Base-by-base conservation (phyloP, 35 echinoderm and acorn worm species). In the Ophioderma brevispina region DNA sequence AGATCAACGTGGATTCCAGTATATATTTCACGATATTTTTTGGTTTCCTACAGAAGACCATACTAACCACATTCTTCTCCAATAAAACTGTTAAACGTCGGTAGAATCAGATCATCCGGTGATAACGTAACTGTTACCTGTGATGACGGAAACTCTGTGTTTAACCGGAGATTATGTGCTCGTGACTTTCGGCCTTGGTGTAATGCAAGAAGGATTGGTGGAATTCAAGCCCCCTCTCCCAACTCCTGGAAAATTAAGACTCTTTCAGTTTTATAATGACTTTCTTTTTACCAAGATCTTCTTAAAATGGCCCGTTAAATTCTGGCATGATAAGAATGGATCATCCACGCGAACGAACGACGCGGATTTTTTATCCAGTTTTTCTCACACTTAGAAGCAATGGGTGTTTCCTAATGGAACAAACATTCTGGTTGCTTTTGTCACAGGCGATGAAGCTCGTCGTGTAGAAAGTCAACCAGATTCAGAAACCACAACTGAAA, bases 261-360 rank as follows among this genome's bases (percentile, higher is more conserved):
- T 41, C 64, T 33, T 92, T 30, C 30, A 75, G n/a, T 34, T 84
- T 39, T 91, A 84, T 30, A 70, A 75, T 33, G 84, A 84, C 80
- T 17, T 17, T 30, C 50, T 35, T 35, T 91, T 75, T 36, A 82
- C 89, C 0, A 91, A 91, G 76, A 91, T 91, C 55, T 91, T 91
- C 63, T 37, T 91, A 31, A 84, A 84, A 39, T 91, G 82, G 39
- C 80, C 80, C 0, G 64, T 0, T 76, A 49, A 82, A 41, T 91
- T 91, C 32, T 91, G 89, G 89, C 21, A 82, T 40, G 63, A 84
- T 35, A 91, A 14, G 82, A 92, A 39, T 85, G 56, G 81, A 85
- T 92, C 37, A 23, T 92, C 15, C 70, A 91, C 64, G 80, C 64
- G 0, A 81, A 82, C 32, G 79, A 63, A 36, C 55, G 89, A 38